Evolutionary conservation across 1,140 invertebrate species (phyloP).

Genomic region (Aplysia californica): DNA sequence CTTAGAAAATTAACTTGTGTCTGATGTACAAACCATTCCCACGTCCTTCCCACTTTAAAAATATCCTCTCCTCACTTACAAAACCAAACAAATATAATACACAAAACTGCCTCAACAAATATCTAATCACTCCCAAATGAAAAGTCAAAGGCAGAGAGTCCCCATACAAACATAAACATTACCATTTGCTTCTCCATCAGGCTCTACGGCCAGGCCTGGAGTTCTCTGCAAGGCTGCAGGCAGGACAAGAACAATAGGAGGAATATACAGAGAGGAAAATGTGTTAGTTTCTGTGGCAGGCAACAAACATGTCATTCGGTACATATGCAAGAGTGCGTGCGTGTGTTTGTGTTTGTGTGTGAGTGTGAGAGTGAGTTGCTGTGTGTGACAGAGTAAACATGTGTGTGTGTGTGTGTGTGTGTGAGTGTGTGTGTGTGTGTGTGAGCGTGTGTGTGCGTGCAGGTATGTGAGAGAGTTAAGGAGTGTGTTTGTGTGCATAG

Average conservation of each 20-base stretch:
- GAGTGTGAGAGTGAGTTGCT: too few species aligned
- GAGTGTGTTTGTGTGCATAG: constrained; percentile 30
- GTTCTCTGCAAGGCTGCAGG: constrained; percentile 21
- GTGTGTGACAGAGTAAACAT: too few species aligned
- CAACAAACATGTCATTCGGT: not conserved
- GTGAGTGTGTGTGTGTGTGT: constrained; percentile 20
- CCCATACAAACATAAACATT: too few species aligned
- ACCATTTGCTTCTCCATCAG: not conserved
- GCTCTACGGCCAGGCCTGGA: not conserved
- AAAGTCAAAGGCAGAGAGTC: too few species aligned
- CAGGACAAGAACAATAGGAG: not conserved
- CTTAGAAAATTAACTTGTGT: too few species aligned
- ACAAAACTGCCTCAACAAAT: too few species aligned
- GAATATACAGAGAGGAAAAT: not conserved
- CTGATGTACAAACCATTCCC: too few species aligned
- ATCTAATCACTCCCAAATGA: too few species aligned
- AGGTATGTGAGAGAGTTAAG: not conserved
- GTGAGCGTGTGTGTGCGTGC: constrained; percentile 10
- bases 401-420: constrained; percentile 1
- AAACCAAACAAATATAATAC: too few species aligned
- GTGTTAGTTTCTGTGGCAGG: not conserved
- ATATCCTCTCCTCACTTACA: too few species aligned
- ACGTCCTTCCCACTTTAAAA: too few species aligned
- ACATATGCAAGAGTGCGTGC: not conserved
- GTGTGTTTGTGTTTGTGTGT: too few species aligned